phyloP scores from a whole-genome alignment of 2,888 invertebrate genomes.

The Pandemis corylana region DNA sequence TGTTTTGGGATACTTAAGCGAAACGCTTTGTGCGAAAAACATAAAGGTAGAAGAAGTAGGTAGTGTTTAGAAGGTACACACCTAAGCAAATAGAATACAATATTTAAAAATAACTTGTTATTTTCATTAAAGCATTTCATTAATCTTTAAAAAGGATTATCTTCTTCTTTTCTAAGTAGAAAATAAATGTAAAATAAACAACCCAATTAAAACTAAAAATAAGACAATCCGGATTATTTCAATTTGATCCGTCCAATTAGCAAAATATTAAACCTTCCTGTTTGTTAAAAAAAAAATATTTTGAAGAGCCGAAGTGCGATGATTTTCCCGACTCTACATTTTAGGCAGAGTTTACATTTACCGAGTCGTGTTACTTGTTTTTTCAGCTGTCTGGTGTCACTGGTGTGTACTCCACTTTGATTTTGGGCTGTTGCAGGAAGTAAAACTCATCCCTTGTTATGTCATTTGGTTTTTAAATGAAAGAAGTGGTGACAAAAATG shows the following conservation, averaged over 20 bases:
- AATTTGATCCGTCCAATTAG: neutral
- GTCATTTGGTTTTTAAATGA: neutral
- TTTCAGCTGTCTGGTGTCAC: slow-evolving; percentile 5
- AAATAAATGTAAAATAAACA: neutral
- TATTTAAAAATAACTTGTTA: neutral
- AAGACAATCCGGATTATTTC: neutral
- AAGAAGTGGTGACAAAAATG: neutral
- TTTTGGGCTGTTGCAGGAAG: neutral
- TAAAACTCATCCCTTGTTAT: neutral
- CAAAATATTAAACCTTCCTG: neutral
- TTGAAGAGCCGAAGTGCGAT: neutral
- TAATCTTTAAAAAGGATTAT: neutral
- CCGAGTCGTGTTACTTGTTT: slow-evolving; percentile 6
- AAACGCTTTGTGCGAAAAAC: too few relatives aligned
- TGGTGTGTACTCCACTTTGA: neutral
- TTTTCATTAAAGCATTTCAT: neutral
- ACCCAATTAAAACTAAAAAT: neutral
- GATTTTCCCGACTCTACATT: neutral
- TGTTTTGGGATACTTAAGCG: too few relatives aligned
- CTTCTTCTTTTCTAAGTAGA: neutral
- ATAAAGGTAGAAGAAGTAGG: too few relatives aligned
- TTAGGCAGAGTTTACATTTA: neutral
- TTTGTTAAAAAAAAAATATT: neutral
- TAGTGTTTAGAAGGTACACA: too few relatives aligned
- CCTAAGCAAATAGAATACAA: neutral